Percentiles rank a stretch among this genome's conserved stretches.
These are phyloP conservation scores for Istiophorus platypterus DNA, from an alignment of 2,113 vertebrate genomes.

Conservation along the genomic window DNA sequence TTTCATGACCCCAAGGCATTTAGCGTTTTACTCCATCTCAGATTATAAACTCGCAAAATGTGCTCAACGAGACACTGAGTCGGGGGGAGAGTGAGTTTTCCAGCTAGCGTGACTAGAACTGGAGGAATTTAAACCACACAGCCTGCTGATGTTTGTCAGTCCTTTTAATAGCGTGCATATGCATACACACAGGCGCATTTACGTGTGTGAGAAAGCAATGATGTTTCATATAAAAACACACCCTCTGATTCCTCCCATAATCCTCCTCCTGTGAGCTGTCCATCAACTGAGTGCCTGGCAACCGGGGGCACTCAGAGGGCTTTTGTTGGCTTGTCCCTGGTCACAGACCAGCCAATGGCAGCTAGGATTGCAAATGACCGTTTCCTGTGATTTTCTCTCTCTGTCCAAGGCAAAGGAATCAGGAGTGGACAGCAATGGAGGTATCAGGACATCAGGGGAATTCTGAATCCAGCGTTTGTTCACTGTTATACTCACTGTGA, in stretches of 20 bases:
- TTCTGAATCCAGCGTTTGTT: not conserved
- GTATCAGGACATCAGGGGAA: slow-evolving; percentile 27
- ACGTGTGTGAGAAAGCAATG: slow-evolving; percentile 36
- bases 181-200: not conserved
- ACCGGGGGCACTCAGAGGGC: slow-evolving; percentile 39
- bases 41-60: slow-evolving; percentile 14
- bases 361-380: slow-evolving; percentile 20
- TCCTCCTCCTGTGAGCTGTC: slow-evolving; percentile 66
- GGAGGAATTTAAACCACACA: slow-evolving; percentile 33
- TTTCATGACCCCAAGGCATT: slow-evolving; percentile 4
- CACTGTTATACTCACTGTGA: slow-evolving; percentile 11
- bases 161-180: slow-evolving; percentile 6
- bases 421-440: not conserved
- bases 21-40: not conserved
- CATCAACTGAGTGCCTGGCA: slow-evolving; percentile 69
- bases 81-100: slow-evolving; percentile 13
- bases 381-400: slow-evolving; percentile 37
- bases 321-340: slow-evolving; percentile 41
- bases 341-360: slow-evolving; percentile 53
- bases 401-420: slow-evolving; percentile 21
- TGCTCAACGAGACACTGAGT: not conserved
- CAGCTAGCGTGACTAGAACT: slow-evolving; percentile 28
- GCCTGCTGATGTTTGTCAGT: slow-evolving; percentile 11
- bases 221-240: slow-evolving; percentile 69
- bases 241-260: slow-evolving; percentile 64